Percentiles rank a stretch among this genome's conserved stretches.
These are phyloP conservation scores for Drosophila ohnishii DNA, from an alignment of 1,140 invertebrate species.

Conservation along the genomic window DNA sequence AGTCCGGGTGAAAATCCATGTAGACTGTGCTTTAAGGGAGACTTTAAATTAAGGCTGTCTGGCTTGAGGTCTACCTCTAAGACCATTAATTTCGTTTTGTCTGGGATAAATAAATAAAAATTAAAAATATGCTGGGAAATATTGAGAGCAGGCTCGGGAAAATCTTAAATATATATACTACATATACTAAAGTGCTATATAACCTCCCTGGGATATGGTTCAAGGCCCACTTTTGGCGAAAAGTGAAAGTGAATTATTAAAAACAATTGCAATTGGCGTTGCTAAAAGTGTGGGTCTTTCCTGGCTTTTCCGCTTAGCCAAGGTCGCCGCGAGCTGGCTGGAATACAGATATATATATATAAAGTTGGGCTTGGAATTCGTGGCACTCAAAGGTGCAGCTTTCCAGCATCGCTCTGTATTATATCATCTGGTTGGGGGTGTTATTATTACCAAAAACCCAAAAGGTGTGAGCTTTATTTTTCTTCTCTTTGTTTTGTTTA, in stretches of 20 bases:
- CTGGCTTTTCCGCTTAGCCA: not conserved
- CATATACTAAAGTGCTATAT: not conserved
- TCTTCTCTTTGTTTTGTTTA: not conserved
- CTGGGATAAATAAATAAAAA: conserved; percentile 27
- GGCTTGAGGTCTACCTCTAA: conserved; percentile 50
- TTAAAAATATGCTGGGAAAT: conserved; percentile 23
- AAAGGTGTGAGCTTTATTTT: conserved; percentile 5
- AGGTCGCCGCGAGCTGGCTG: not conserved
- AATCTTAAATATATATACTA: not conserved
- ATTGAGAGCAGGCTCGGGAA: not conserved
- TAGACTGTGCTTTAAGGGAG: conserved; percentile 8
- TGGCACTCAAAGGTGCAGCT: conserved; percentile 1
- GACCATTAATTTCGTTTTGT: conserved; percentile 54
- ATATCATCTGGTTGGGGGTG: not conserved
- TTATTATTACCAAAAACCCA: conserved; percentile 2
- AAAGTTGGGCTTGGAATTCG: not conserved
- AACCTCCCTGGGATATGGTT: conserved; percentile 22
- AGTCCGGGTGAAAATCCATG: not conserved
- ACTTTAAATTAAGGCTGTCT: conserved; percentile 5
- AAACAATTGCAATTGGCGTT: conserved; percentile 60
- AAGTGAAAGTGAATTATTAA: conserved; percentile 75
- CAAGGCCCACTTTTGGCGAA: conserved; percentile 38
- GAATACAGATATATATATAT: not conserved
- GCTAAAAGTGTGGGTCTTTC: conserved; percentile 45
- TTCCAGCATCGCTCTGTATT: not conserved